phyloP scores from a whole-genome alignment of 2,113 vertebrate species.

The Ceyx margarethae region DNA sequence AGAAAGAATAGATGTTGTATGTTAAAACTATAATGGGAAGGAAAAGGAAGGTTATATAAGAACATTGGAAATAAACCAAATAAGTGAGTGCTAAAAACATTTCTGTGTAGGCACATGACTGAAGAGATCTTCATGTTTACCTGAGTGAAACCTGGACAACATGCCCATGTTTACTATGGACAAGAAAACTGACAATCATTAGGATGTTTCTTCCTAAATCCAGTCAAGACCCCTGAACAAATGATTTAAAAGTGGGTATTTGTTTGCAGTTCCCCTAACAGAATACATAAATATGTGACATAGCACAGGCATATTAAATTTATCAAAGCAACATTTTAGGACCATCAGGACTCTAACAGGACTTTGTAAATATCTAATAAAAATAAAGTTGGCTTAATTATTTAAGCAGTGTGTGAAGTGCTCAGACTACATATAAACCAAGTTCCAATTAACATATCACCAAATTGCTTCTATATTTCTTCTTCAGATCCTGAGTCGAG shows the following conservation, averaged over 20 bases:
- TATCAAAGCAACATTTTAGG: background rate
- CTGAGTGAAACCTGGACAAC: background rate
- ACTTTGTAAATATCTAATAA: background rate
- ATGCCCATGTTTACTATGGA: background rate
- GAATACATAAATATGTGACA: background rate
- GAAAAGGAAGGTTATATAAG: background rate
- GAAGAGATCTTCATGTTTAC: background rate
- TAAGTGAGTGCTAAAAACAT: background rate
- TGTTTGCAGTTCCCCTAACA: background rate
- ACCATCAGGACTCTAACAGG: background rate
- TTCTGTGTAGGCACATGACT: background rate
- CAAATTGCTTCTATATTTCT: background rate
- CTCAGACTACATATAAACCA: background rate
- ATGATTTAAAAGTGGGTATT: background rate
- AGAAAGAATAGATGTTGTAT: background rate
- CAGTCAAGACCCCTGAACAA: background rate
- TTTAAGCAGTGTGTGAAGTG: background rate
- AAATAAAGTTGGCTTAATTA: background rate
- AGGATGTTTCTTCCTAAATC: background rate
- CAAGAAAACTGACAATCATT: background rate
- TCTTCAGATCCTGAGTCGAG: background rate
- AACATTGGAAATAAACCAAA: background rate
- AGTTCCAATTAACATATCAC: background rate
- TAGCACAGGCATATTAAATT: background rate
- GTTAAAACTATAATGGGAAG: background rate